Base-by-base conservation (phyloP, 1,140 invertebrate genomes). In the Hycleus phaleratus region DNA sequence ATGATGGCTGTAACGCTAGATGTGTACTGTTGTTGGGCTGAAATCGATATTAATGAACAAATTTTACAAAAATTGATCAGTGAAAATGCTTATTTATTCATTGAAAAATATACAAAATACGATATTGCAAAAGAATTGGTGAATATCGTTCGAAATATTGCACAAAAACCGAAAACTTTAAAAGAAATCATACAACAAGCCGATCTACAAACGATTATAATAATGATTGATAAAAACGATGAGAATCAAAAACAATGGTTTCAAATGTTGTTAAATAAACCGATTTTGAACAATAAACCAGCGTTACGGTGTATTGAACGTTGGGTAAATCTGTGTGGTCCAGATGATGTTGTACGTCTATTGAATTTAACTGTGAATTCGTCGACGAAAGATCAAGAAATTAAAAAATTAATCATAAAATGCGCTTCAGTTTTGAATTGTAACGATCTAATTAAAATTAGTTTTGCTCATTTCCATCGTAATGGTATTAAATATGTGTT, bases 211-310 rank as follows among this genome's bases (percentile, higher is more conserved):
- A 67, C 50, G 1, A 72, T 71, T 9, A 65, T 73, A 25, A 47
- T 49, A 18, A 67, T 61, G 46, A 61, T 73, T 6, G 59, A 67
- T 47, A 56, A 61, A 49, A 44, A 26, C 3, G 67, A 70, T 58
- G 50, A 57, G 49, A 59, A 70, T 60, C 71, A 71, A 58, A 62
- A 57, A 49, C 55, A 53, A 10, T 73, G 71, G 70, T 72, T 72
- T 57, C 62, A 47, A 38, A 67, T 66, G 1, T 56, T 73, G 7
- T 26, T 68, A 44, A 59, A 63, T 25, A 70, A 63, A 7, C 26
- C 58, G 42, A 53, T 72, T 38, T 70, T 70, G n/a, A 45, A 64
- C 26, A 58, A 68, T 50, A 12, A 63, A 18, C 43, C 64, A 48
- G 49, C 64, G 42, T 46, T 62, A 12, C 38, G 66, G 11, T 73